These are phyloP conservation scores for Acheta domesticus DNA, from an alignment of 2,888 invertebrate genomes.

Conservation along the genomic window DNA sequence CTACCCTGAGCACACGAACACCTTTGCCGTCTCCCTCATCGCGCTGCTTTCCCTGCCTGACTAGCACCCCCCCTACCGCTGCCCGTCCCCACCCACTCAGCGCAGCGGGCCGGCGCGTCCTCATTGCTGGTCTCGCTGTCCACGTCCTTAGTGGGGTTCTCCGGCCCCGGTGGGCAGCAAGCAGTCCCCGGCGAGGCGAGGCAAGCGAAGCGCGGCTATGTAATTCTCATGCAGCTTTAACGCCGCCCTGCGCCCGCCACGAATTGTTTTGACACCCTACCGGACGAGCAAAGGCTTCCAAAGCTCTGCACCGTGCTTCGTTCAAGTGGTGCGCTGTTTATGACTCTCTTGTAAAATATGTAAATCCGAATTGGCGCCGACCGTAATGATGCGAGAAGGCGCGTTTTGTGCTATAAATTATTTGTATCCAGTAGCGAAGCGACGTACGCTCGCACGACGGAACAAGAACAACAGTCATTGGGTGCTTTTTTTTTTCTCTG, in stretches of 20 bases:
- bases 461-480: background rate
- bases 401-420: background rate
- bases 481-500: background rate
- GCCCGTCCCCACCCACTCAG: too few relatives aligned
- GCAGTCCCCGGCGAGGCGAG: too few relatives aligned
- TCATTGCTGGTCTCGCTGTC: too few relatives aligned
- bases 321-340: background rate
- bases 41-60: too few relatives aligned
- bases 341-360: conserved; percentile 5
- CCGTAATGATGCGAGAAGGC: background rate
- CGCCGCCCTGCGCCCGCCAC: background rate
- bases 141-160: too few relatives aligned
- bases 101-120: too few relatives aligned
- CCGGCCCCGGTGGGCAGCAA: too few relatives aligned
- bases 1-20: too few relatives aligned
- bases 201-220: background rate
- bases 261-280: background rate
- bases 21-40: too few relatives aligned
- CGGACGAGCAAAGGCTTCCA: background rate
- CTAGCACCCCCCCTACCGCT: too few relatives aligned
- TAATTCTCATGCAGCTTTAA: background rate
- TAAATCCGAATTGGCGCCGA: conserved; percentile 4
- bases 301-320: background rate
- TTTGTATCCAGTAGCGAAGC: background rate
- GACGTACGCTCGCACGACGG: background rate